phyloP scores from a whole-genome alignment of 2,888 invertebrate species.

The Tetanocera ferruginea region DNA sequence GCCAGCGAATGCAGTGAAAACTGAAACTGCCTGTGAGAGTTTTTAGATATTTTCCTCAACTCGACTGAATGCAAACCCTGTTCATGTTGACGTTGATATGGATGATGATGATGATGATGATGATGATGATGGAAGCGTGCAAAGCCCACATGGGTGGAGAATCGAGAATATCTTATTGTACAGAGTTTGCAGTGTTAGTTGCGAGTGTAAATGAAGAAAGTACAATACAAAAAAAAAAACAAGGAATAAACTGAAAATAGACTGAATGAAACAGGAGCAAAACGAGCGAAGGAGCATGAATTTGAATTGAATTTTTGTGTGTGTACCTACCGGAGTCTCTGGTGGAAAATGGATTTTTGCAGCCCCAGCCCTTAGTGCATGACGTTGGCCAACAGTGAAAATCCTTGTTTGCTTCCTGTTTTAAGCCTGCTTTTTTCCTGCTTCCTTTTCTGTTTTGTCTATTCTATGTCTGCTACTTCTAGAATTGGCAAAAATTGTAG shows the following conservation, averaged over 20 bases:
- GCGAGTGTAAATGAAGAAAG: slow-evolving; percentile 16
- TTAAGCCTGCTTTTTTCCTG: not conserved
- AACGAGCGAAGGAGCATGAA: slow-evolving; percentile 59
- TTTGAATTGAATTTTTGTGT: slow-evolving; percentile 63
- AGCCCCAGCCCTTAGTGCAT: slow-evolving; percentile 65
- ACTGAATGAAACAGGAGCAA: slow-evolving; percentile 32
- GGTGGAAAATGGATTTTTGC: slow-evolving; percentile 58
- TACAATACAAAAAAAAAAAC: slow-evolving; percentile 19
- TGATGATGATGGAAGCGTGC: slow-evolving; percentile 1
- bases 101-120: not conserved
- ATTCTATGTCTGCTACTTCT: not conserved
- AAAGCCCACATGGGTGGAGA: not conserved
- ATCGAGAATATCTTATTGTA: slow-evolving; percentile 1
- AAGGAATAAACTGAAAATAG: slow-evolving; percentile 44
- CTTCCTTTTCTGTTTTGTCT: not conserved
- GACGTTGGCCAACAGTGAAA: slow-evolving; percentile 23
- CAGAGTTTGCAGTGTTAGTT: not conserved
- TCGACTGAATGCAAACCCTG: not conserved
- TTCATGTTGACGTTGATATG: not conserved
- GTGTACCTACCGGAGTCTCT: slow-evolving; percentile 69
- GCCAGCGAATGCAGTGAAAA: slow-evolving; percentile 21
- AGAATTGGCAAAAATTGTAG: not conserved
- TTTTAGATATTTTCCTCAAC: not conserved
- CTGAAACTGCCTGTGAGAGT: slow-evolving; percentile 1
- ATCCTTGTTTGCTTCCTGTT: slow-evolving; percentile 1